Percentiles rank a stretch among this genome's conserved stretches.
Conservation (phyloP, 2,113 vertebrate species). For the Chlorocebus sabaeus region DNA sequence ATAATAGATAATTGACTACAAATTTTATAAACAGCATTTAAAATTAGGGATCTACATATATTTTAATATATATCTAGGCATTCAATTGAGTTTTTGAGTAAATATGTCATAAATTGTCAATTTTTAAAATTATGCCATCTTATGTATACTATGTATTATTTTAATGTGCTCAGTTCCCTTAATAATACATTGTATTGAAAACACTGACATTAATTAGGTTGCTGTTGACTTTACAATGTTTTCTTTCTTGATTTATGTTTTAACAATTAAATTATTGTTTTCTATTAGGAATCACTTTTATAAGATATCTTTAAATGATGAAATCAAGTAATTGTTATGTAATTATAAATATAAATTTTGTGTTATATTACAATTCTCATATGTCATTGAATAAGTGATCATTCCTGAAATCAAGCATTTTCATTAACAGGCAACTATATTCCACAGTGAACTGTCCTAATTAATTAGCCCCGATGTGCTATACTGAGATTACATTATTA, state of each 20-base stretch:
- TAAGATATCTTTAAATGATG: not conserved
- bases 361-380: no score
- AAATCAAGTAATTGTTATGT: not conserved
- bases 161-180: not conserved
- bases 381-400: not conserved
- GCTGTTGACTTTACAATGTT: not conserved
- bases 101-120: not conserved
- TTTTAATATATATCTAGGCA: not conserved
- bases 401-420: not conserved
- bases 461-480: not conserved
- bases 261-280: not conserved
- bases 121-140: not conserved
- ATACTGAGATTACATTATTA: not conserved
- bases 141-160: not conserved
- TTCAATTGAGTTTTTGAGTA: not conserved
- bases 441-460: not conserved
- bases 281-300: not conserved
- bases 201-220: not conserved
- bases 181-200: not conserved
- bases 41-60: not conserved
- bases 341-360: no score
- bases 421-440: not conserved
- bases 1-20: not conserved
- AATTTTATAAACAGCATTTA: not conserved
- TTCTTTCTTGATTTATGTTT: not conserved